Percentiles rank a stretch among this genome's conserved stretches.
Conservation (phyloP, 30 jellyfish, hydroid and myxozoan genomes). For the Nemopilema nomurai region DNA sequence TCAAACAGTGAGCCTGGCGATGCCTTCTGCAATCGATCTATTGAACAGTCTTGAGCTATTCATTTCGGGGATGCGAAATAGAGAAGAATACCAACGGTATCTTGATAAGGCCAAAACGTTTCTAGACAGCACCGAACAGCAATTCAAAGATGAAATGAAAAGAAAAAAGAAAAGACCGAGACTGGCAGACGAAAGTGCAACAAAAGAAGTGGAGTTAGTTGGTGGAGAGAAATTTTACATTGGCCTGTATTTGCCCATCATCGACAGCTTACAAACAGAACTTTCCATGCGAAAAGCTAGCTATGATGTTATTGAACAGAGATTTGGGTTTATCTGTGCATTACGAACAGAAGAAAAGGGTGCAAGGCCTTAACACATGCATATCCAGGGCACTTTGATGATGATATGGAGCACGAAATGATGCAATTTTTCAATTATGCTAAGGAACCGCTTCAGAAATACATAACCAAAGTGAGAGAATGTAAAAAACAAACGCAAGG, state of each 20-base stretch:
- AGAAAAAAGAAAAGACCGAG: conserved; percentile 57
- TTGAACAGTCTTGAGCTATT: conserved; percentile 27
- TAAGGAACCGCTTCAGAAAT: conserved; percentile 18
- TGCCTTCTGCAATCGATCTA: conserved; percentile 44
- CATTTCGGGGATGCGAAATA: conserved; percentile 40
- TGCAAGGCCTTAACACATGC: conserved; percentile 48
- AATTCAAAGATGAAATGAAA: conserved; percentile 60
- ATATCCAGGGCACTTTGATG: conserved; percentile 29
- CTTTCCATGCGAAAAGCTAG: conserved; percentile 31
- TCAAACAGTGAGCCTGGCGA: conserved; percentile 43
- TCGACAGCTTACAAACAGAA: conserved; percentile 29
- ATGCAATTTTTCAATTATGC: conserved; percentile 14
- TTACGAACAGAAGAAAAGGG: neutral
- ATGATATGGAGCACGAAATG: conserved; percentile 29
- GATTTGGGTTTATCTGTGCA: conserved; percentile 58
- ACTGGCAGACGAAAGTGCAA: conserved; percentile 19
- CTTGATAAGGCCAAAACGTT: conserved; percentile 55
- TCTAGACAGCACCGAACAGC: conserved; percentile 50
- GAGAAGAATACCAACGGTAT: conserved; percentile 30
- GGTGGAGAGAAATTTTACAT: conserved; percentile 32
- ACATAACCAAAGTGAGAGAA: conserved; percentile 2
- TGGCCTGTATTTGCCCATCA: conserved; percentile 42
- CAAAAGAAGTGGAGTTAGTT: conserved; percentile 30
- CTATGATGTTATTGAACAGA: conserved; percentile 43
- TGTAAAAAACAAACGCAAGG: conserved; percentile 1